Conservation (phyloP, 2,797 vertebrate genomes). For the Danionella dracula region DNA sequence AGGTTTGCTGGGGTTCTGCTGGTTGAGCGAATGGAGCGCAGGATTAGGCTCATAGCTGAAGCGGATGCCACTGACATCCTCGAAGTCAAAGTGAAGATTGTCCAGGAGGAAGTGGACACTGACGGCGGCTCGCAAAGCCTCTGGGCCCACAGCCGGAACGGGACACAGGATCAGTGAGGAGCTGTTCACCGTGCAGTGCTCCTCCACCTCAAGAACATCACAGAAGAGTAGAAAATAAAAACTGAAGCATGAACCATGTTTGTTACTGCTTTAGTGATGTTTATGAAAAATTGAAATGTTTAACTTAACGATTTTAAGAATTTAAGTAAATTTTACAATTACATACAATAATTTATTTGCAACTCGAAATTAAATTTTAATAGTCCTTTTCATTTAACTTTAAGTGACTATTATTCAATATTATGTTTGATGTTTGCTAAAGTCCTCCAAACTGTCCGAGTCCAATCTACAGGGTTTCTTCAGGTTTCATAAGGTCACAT, state of each 20-base stretch:
- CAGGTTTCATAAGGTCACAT: too few species aligned
- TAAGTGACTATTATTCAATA: too few species aligned
- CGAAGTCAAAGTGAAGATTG: constrained; percentile 79
- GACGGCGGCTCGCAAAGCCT: constrained; percentile 64
- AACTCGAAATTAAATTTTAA: too few species aligned
- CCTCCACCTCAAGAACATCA: constrained; percentile 73
- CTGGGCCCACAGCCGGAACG: constrained; percentile 78
- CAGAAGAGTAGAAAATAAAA: not conserved
- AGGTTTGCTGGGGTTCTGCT: constrained; percentile 77
- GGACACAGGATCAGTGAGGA: constrained; percentile 83
- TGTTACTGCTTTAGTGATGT: too few species aligned
- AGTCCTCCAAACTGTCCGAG: too few species aligned
- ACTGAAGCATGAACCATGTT: not conserved
- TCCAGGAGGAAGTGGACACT: constrained; percentile 88
- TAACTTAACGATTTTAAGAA: too few species aligned
- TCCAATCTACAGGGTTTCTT: too few species aligned
- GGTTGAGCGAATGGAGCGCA: constrained; percentile 75
- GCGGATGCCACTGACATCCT: constrained; percentile 59
- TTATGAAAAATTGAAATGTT: too few species aligned
- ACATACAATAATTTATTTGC: too few species aligned
- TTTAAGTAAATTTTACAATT: too few species aligned
- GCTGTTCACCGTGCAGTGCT: constrained; percentile 78
- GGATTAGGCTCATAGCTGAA: constrained; percentile 90
- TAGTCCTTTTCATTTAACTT: too few species aligned
- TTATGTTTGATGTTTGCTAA: too few species aligned